A percentile compares a stretch with the other conserved stretches of the same genome.
These are phyloP conservation scores for Pristionchus exspectatus DNA, from an alignment of 2,888 invertebrate species.

Conservation along the genomic window DNA sequence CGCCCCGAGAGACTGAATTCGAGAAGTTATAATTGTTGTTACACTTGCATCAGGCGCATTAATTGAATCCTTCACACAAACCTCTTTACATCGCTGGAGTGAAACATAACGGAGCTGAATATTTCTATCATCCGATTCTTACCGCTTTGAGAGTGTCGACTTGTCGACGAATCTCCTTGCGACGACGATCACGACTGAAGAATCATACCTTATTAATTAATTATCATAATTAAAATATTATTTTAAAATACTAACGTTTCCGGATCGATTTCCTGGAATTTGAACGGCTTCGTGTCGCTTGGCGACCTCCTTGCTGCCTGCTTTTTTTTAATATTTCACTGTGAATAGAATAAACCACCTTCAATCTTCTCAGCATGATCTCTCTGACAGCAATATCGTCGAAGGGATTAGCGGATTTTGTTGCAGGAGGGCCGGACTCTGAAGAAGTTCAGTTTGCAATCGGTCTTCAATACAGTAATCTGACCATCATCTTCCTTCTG, in stretches of 20 bases:
- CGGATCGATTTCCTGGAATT: background rate
- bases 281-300: background rate
- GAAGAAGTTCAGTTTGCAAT: background rate
- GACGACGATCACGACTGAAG: background rate
- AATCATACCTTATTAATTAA: background rate
- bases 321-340: background rate
- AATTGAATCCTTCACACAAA: background rate
- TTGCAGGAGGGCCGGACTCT: background rate
- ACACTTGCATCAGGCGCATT: no score
- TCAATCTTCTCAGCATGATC: constrained; percentile 32
- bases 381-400: constrained; percentile 48
- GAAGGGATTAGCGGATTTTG: constrained; percentile 41
- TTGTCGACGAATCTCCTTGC: constrained; percentile 44
- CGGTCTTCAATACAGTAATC: background rate
- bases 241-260: background rate
- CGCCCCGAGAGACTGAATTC: constrained; percentile 15
- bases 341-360: background rate
- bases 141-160: constrained; percentile 36
- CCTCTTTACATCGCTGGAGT: background rate
- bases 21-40: background rate
- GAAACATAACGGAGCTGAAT: background rate
- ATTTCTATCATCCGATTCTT: background rate
- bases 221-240: background rate
- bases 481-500: background rate
- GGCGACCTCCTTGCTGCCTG: constrained; percentile 19